These are phyloP conservation scores for Amazona guildingii DNA, from an alignment of 2,113 vertebrate species.

Conservation along the genomic window DNA sequence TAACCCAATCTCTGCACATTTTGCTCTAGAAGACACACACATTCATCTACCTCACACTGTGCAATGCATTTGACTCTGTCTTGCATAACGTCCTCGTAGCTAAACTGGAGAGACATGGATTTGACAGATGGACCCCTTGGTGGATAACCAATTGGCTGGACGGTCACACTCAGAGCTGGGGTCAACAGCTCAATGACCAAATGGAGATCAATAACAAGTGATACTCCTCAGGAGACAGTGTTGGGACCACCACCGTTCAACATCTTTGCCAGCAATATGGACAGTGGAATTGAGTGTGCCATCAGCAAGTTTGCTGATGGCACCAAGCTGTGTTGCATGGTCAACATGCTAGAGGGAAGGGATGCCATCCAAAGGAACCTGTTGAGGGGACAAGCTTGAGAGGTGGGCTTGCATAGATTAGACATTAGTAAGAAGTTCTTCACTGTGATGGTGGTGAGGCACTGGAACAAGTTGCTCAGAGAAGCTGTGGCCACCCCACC, in stretches of 20 bases:
- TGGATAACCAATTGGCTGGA: neutral
- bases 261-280: neutral
- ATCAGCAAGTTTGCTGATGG: neutral
- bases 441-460: neutral
- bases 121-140: neutral
- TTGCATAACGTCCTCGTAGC: neutral
- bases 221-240: neutral
- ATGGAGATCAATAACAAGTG: neutral
- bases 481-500: neutral
- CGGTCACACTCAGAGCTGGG: neutral
- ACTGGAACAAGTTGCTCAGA: neutral
- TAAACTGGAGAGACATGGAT: neutral
- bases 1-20: neutral
- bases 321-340: neutral
- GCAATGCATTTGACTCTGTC: neutral
- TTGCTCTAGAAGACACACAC: neutral
- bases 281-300: neutral
- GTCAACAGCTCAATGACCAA: neutral
- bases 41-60: neutral
- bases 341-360: neutral
- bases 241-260: neutral
- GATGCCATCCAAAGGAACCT: neutral
- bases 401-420: neutral
- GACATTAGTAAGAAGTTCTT: neutral
- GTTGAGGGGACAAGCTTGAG: neutral